These are phyloP conservation scores for Cettia cetti DNA, from an alignment of 2,113 vertebrate species.

Conservation along the genomic window DNA sequence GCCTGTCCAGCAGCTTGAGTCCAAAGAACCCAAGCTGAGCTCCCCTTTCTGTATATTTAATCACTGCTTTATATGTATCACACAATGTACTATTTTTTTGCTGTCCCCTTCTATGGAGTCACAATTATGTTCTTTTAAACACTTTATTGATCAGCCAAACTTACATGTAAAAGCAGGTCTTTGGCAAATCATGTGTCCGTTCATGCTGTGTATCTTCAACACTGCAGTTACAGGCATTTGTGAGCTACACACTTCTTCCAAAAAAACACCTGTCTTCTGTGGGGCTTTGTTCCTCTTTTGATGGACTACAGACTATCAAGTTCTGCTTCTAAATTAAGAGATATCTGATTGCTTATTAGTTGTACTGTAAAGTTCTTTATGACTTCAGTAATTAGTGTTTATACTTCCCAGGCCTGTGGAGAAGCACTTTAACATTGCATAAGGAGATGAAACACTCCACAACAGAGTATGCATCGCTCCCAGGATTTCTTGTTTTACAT, in stretches of 20 bases:
- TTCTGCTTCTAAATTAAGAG: slow-evolving; percentile 5
- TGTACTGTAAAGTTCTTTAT: neutral
- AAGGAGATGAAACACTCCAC: neutral
- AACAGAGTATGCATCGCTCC: neutral
- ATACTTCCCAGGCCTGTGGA: neutral
- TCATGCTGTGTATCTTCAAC: neutral
- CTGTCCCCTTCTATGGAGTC: neutral
- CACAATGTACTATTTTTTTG: neutral
- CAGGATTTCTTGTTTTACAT: slow-evolving; percentile 14
- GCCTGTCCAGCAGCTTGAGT: neutral
- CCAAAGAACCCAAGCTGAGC: neutral
- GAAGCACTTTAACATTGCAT: neutral
- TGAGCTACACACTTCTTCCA: neutral
- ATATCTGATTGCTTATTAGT: neutral
- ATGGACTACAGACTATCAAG: neutral
- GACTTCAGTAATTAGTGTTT: neutral
- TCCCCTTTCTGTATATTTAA: neutral
- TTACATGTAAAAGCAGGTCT: neutral
- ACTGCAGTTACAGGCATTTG: neutral
- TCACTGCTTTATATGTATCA: fast-evolving
- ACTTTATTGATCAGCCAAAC: neutral
- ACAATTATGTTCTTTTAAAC: neutral
- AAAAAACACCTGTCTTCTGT: neutral
- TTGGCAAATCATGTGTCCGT: neutral
- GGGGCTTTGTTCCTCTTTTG: neutral